Conservation (phyloP, 1,140 invertebrate genomes). For the Yoshiicerus persimilis region DNA sequence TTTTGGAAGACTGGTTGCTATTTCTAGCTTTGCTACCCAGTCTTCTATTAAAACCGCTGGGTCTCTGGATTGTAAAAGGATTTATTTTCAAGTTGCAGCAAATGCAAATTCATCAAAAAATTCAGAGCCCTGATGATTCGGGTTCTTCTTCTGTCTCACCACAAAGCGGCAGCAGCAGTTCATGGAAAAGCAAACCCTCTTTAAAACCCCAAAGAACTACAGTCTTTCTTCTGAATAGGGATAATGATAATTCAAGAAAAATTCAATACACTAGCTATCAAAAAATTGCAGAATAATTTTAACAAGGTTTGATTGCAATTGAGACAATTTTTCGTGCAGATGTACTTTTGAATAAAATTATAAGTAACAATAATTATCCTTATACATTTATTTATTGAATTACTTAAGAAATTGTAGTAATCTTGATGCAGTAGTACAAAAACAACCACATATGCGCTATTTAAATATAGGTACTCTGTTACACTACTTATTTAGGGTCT, state of each 20-base stretch:
- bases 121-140: background rate
- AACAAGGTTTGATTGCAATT: too few relatives aligned
- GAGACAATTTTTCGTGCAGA: too few relatives aligned
- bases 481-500: too few relatives aligned
- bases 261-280: background rate
- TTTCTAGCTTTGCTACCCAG: background rate
- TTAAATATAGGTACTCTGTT: too few relatives aligned
- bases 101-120: background rate
- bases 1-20: background rate
- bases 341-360: background rate
- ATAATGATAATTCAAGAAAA: background rate
- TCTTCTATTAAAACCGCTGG: background rate
- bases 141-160: background rate
- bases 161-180: background rate
- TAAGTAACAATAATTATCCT: too few relatives aligned
- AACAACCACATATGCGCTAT: too few relatives aligned
- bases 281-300: background rate
- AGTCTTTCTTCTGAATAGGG: background rate
- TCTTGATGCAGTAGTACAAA: too few relatives aligned
- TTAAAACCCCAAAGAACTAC: background rate
- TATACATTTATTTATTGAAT: too few relatives aligned
- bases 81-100: background rate
- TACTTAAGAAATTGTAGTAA: too few relatives aligned
- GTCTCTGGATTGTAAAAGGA: background rate
- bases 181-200: background rate